Conservation (phyloP, 1,140 invertebrate species). For the Frieseomelitta varia region DNA sequence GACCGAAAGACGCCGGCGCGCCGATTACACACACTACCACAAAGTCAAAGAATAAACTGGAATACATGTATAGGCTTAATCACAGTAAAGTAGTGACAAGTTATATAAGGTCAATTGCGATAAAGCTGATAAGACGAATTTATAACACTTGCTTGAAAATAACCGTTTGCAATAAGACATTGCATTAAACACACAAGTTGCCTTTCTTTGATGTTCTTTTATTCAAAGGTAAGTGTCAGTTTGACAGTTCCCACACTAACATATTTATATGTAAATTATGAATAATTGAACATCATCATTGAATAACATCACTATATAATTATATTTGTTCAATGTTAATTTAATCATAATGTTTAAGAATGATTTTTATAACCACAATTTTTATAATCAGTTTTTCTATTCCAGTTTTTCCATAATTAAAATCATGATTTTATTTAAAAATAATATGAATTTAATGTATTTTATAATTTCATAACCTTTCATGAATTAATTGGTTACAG, state of each 20-base stretch:
- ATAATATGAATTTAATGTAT: background rate
- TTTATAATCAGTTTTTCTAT: background rate
- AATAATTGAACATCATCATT: background rate
- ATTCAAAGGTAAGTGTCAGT: constrained; percentile 17
- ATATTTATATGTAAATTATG: background rate
- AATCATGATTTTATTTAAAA: background rate
- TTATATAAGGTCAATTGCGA: constrained; percentile 51
- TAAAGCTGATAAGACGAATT: constrained; percentile 29
- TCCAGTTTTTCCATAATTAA: background rate
- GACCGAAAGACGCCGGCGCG: constrained; percentile 45
- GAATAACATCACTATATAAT: background rate
- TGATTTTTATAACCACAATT: no score
- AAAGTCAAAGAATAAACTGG: constrained; percentile 8
- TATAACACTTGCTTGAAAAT: constrained; percentile 18
- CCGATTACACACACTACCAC: constrained; percentile 10
- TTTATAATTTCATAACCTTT: background rate
- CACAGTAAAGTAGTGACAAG: constrained; percentile 16
- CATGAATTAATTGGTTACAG: constrained; percentile 30
- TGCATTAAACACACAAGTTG: background rate
- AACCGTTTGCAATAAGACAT: background rate
- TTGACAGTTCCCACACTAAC: background rate
- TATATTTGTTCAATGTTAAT: background rate
- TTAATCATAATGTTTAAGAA: background rate
- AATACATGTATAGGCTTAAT: constrained; percentile 9
- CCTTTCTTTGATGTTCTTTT: background rate